Percentiles rank a stretch among this genome's conserved stretches.
phyloP scores from a whole-genome alignment of 2,113 vertebrate genomes.

The Panurus biarmicus region DNA sequence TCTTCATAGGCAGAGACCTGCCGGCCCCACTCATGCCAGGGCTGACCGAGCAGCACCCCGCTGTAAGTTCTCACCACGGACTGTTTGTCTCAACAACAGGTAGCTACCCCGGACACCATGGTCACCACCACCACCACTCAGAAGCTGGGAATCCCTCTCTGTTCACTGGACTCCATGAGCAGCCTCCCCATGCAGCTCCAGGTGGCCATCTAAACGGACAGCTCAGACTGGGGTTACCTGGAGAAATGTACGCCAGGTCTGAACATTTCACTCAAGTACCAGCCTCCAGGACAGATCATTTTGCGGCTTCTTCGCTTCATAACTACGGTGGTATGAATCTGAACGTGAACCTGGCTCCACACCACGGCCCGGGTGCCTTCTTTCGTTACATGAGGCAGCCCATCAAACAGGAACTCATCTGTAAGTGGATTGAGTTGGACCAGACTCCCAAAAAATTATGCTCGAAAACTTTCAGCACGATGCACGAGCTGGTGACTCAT shows the following conservation, averaged over 20 bases:
- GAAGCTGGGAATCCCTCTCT: conserved; percentile 85
- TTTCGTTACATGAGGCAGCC: conserved; percentile 98
- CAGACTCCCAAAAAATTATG: conserved; percentile 84
- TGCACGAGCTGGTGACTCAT: conserved; percentile 97
- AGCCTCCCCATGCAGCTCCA: conserved; percentile 85
- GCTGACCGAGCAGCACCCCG: conserved; percentile 77
- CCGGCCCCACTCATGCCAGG: conserved; percentile 83
- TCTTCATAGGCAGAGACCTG: conserved; percentile 84
- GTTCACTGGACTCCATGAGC: conserved; percentile 91
- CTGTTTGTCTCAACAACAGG: conserved; percentile 99
- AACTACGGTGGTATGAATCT: conserved; percentile 90
- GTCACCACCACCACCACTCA: conserved; percentile 81
- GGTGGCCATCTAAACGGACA: conserved; percentile 94
- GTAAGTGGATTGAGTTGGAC: conserved; percentile 94
- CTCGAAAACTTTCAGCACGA: conserved; percentile 97
- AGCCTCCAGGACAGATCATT: conserved; percentile 89
- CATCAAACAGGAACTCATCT: conserved; percentile 98
- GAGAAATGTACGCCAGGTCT: conserved; percentile 95
- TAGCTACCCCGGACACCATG: conserved; percentile 98
- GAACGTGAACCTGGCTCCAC: conserved; percentile 84
- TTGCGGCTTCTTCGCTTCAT: conserved; percentile 85
- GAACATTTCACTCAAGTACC: conserved; percentile 91
- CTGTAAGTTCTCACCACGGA: conserved; percentile 88
- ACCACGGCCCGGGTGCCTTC: conserved; percentile 92
- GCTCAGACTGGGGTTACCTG: conserved; percentile 95